Evolutionary conservation across 2,113 vertebrate genomes (phyloP).

Genomic region (Kryptolebias marmoratus): DNA sequence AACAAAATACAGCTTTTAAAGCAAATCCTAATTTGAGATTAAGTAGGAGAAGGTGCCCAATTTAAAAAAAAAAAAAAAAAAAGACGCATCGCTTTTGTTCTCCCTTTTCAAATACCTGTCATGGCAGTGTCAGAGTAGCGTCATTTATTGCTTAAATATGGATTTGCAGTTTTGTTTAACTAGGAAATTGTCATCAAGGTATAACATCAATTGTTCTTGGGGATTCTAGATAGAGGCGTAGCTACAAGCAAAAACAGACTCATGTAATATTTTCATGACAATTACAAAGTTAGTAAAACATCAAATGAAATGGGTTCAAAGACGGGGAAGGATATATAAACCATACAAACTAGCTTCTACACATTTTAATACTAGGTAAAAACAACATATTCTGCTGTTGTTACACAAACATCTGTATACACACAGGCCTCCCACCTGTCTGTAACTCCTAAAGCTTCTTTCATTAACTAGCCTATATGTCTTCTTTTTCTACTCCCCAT

Average conservation of each 20-base stretch:
- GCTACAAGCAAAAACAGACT: not conserved
- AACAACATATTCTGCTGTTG: constrained; percentile 2
- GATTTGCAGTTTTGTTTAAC: not conserved
- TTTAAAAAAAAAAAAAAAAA: not conserved
- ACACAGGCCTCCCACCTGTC: constrained; percentile 54
- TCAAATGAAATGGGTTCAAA: not conserved
- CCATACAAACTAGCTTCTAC: too few species aligned
- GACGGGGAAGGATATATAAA: not conserved
- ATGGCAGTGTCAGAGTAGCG: not conserved
- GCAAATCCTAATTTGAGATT: not conserved
- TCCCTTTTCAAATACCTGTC: not conserved
- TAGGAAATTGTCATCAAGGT: not conserved
- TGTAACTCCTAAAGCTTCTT: constrained; percentile 73
- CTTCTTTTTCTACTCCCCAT: constrained; percentile 82
- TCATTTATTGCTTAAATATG: not conserved
- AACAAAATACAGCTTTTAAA: not conserved
- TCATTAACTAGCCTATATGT: constrained; percentile 84
- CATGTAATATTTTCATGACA: too few species aligned
- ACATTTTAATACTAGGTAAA: not conserved
- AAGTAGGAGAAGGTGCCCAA: too few species aligned
- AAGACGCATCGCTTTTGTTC: too few species aligned
- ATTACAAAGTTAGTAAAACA: not conserved
- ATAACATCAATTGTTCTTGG: not conserved
- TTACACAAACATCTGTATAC: constrained; percentile 14
- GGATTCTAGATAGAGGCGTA: not conserved